Percentiles rank a stretch among this genome's conserved stretches.
These are phyloP conservation scores for Heliocidaris tuberculata DNA, from an alignment of 35 echinoderm and acorn worm genomes.

Conservation along the genomic window DNA sequence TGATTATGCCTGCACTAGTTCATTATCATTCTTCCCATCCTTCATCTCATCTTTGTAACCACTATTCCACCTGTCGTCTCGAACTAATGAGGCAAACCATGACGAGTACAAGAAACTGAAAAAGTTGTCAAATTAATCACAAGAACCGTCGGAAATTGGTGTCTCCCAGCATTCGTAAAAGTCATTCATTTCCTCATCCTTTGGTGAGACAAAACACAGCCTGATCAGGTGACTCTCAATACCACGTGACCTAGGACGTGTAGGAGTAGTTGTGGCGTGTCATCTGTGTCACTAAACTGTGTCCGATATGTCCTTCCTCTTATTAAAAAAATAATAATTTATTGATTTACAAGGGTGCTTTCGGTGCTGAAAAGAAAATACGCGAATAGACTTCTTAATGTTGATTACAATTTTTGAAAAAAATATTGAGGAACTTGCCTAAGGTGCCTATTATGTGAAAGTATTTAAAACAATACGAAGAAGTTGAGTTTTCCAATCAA, in stretches of 20 bases:
- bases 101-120: not conserved
- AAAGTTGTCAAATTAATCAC: slow-evolving; percentile 27
- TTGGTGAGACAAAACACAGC: not conserved
- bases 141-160: not conserved
- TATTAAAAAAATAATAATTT: too few species aligned
- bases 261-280: not conserved
- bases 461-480: too few species aligned
- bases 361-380: too few species aligned
- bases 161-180: slow-evolving; percentile 29
- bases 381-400: too few species aligned
- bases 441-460: too few species aligned
- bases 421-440: too few species aligned
- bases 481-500: too few species aligned
- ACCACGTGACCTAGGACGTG: not conserved
- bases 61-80: slow-evolving; percentile 24
- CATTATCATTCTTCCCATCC: not conserved
- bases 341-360: too few species aligned
- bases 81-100: not conserved
- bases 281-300: too few species aligned
- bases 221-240: not conserved
- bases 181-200: not conserved
- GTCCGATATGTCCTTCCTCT: too few species aligned
- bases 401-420: too few species aligned
- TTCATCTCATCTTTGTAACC: not conserved
- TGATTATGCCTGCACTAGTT: not conserved